Base-by-base conservation (phyloP, 2,888 invertebrate species). In the Papilio gigon region DNA sequence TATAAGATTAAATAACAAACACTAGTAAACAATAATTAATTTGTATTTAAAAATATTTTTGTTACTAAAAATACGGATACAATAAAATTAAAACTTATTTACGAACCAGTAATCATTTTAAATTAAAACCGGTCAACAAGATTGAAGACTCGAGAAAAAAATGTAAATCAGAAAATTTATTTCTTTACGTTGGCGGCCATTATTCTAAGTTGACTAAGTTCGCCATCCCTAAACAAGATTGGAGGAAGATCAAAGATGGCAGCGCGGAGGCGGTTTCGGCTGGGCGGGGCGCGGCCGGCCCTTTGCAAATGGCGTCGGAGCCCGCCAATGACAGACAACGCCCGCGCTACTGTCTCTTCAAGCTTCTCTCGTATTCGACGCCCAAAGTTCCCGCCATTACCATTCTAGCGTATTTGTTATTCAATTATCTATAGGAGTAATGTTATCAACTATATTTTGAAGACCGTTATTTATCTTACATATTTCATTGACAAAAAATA, bases 251-350 rank as follows among this genome's bases (percentile, higher is more conserved):
- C 76, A 81, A 88, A 86, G 81, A 88, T 89, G 89, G 88, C 84
- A 84, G 86, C 71, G 71, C 73, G 75, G 77, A 83, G 86, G 87
- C 83, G 85, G 84, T 77, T 70, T 73, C 75, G 81, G 83, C 75
- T 82, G 77, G 91, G 90, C 88, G 91, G 82, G 83, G 88, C 85
- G 70, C 72, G 73, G 83, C 75, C 86, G 79, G 83, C 88, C 90
- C 87, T 88, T 89, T 88, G 80, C 89, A 90, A 91, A 92, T 92
- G 91, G 91, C 91, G 91, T 82, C 86, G 81, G 86, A 86, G 81
- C 85, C 85, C 69, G 80, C 90, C 90, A 91, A 90, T 90, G 77
- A 78, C 77, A 75, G 82, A 80, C 76, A 73, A 73, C 75, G 72
- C 75, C 22, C 1, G 47, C 47, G 12, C 75, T 79, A 83, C 80